phyloP scores from a whole-genome alignment of 2,888 invertebrate genomes.

The Orthonychiurus folsomi region DNA sequence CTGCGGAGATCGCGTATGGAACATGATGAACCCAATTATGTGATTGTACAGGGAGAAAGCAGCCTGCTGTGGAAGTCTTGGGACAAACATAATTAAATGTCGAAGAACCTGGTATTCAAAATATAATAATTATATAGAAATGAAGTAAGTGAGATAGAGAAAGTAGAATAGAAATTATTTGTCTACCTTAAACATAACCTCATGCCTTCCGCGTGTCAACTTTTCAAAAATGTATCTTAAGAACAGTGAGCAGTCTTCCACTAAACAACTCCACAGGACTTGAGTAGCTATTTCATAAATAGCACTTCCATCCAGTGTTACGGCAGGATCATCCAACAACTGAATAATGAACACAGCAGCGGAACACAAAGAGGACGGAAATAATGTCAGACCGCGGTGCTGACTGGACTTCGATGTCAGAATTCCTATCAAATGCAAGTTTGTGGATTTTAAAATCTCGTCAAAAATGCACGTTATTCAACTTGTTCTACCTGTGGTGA shows the following conservation, averaged over 20 bases:
- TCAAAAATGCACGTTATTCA: no score
- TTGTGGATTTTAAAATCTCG: neutral
- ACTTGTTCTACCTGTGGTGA: conserved; percentile 29
- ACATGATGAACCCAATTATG: conserved; percentile 98
- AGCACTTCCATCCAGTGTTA: conserved; percentile 78
- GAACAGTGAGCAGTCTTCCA: conserved; percentile 94
- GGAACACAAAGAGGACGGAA: conserved; percentile 92
- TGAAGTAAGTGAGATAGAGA: neutral
- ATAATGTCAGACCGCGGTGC: conserved; percentile 56
- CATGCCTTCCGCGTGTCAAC: conserved; percentile 84
- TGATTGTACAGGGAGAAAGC: conserved; percentile 98
- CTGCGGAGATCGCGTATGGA: conserved; percentile 91
- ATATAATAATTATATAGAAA: neutral
- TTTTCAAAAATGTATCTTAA: conserved; percentile 91
- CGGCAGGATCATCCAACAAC: conserved; percentile 90
- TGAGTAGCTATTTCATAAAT: conserved; percentile 95
- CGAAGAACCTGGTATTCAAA: conserved; percentile 54
- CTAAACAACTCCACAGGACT: conserved; percentile 94
- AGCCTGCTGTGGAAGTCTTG: conserved; percentile 88
- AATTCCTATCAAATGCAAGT: conserved; percentile 9
- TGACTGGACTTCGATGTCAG: conserved; percentile 39
- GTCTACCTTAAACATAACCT: conserved; percentile 77
- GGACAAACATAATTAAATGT: conserved; percentile 84
- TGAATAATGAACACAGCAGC: conserved; percentile 91
- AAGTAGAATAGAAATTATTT: neutral